Conservation (phyloP, 1,140 invertebrate genomes). For the Drosophila suzukii region DNA sequence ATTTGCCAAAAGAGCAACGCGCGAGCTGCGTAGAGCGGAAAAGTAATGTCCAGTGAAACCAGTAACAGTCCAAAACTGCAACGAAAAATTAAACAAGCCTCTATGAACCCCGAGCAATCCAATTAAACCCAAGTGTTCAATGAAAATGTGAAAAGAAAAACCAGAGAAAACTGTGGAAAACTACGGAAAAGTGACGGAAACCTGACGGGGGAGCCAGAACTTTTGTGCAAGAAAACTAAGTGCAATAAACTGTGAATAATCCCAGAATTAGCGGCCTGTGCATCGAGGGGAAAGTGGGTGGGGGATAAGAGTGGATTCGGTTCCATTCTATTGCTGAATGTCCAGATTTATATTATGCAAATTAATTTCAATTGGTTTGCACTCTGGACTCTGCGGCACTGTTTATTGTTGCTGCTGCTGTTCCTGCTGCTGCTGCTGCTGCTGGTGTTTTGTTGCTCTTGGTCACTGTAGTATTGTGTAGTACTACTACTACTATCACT, state of each 20-base stretch:
- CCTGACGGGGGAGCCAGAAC: conserved; percentile 34
- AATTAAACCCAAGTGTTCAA: conserved; percentile 27
- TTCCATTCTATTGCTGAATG: conserved; percentile 73
- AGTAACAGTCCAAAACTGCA: conserved; percentile 10
- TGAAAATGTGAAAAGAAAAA: conserved; percentile 26
- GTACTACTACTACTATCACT: conserved; percentile 43
- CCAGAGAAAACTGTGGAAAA: conserved; percentile 3
- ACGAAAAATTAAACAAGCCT: conserved; percentile 13
- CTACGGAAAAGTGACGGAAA: conserved; percentile 4
- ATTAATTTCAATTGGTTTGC: conserved; percentile 83
- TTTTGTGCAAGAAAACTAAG: conserved; percentile 75
- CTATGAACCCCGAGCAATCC: conserved; percentile 24
- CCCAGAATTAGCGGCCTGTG: conserved; percentile 63
- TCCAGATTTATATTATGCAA: conserved; percentile 79
- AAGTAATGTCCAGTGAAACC: conserved; percentile 47
- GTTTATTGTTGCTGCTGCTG: conserved; percentile 38
- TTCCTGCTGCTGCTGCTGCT: conserved; percentile 17
- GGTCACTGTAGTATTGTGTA: conserved; percentile 26
- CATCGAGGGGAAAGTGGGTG: conserved; percentile 43
- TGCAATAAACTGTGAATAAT: conserved; percentile 82
- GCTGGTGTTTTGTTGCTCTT: conserved; percentile 53
- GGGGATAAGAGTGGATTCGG: conserved; percentile 22
- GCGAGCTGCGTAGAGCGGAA: conserved; percentile 55
- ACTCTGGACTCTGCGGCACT: conserved; percentile 65
- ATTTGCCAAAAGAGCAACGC: conserved; percentile 62